A percentile compares a stretch with the other conserved stretches of the same genome.
Evolutionary conservation across 2,113 vertebrate species (phyloP).

Genomic region (Saccopteryx leptura): DNA sequence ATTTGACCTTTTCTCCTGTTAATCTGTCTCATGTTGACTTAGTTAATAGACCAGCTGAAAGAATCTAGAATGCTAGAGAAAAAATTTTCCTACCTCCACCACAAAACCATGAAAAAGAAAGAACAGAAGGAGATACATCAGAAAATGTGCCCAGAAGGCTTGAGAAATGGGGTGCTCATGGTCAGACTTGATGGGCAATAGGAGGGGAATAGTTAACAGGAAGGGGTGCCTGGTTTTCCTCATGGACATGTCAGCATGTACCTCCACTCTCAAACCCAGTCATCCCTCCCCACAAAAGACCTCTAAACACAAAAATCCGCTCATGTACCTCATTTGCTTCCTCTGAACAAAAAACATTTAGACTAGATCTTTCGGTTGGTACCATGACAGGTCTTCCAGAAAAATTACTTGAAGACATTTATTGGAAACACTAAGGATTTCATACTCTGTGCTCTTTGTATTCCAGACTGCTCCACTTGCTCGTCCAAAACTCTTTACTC

Average conservation of each 20-base stretch:
- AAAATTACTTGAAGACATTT: neutral
- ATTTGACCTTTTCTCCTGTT: neutral
- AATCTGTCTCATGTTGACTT: neutral
- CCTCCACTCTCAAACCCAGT: neutral
- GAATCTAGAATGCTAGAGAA: neutral
- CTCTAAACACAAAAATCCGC: neutral
- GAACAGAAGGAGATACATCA: neutral
- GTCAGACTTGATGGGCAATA: neutral
- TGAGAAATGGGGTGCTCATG: neutral
- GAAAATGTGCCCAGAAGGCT: neutral
- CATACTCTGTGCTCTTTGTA: neutral
- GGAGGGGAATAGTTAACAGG: neutral
- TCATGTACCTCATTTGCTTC: neutral
- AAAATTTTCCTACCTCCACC: neutral
- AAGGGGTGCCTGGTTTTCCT: neutral
- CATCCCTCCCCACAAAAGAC: too few species aligned
- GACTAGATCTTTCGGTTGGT: neutral
- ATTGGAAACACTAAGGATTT: neutral
- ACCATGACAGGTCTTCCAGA: neutral
- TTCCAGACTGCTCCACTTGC: neutral
- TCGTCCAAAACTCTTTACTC: neutral
- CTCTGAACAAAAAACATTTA: neutral
- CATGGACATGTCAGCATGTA: neutral
- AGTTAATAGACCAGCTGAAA: neutral
- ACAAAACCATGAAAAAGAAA: neutral